Evolutionary conservation across 2,113 vertebrate genomes (phyloP), one percentile per base, ranked within the genome.

Genomic region (Conger conger): DNA sequence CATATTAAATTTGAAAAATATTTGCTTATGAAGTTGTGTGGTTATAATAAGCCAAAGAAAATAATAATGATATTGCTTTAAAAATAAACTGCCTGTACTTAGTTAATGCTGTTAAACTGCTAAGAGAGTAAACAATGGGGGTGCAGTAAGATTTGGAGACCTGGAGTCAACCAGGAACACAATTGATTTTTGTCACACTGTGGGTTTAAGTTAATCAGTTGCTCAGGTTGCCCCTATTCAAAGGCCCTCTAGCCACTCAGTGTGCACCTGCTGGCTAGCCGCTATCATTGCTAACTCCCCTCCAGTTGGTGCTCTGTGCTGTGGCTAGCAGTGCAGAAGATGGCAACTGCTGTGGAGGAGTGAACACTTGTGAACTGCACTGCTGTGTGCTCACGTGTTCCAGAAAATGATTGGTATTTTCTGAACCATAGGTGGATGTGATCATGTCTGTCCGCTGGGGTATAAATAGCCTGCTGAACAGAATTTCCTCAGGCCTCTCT

Each of bases 1-100:
- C 11, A 33, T 13, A 73, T 84, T 80, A 63, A 40, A 5, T 35
- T 73, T 11, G 30, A 83, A 76, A 83, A 50, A 54, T 9, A 57
- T 37, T 27, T 38, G 68, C 81, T 87, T n/a, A 86, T 85, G 83
- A 89, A 73, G 73, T 18, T 53, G 54, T 85, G 27, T 36, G 13
- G 42, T 68, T 87, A 87, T 86, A 81, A 86, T 83, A 88, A 84
- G 81, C 85, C 57, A 76, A 87, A 86, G 54, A 23, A 76, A 76
- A 82, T 76, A 86, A 86, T 81, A 76, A 36, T 63, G 68, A 57
- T 76, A 27, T 78, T 83, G 40, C 57, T 79, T 79, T 45, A 57
- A 79, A 80, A 83, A 50, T 84, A 17, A 20, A 36, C 57, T 35
- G 63, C 17, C n/a, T 60, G 76, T 30, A 1, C 53, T 57, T 79